phyloP scores from a whole-genome alignment of 1,140 invertebrate species.

The Papilio polyxenes region DNA sequence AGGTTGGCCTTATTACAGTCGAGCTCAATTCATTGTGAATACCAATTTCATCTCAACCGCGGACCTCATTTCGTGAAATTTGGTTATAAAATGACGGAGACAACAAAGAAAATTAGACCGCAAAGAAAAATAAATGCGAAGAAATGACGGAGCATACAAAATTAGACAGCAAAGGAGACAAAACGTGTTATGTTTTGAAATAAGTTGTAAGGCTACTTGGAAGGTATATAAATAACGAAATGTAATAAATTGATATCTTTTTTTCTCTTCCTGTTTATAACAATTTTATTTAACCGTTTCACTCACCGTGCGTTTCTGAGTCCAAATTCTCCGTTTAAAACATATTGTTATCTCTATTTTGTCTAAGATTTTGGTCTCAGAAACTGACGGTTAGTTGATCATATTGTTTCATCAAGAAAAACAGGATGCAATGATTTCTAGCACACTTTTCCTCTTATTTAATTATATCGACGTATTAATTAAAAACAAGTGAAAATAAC shows the following conservation, averaged over 20 bases:
- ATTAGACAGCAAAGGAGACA: constrained; percentile 63
- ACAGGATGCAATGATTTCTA: too few relatives aligned
- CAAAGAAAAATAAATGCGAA: constrained; percentile 77
- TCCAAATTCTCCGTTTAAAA: too few relatives aligned
- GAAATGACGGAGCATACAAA: constrained; percentile 75
- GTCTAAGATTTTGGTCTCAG: too few relatives aligned
- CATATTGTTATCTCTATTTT: too few relatives aligned
- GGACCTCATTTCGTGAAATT: constrained; percentile 75
- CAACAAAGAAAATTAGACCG: constrained; percentile 78
- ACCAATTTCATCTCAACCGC: constrained; percentile 75
- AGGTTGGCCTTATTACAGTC: constrained; percentile 45
- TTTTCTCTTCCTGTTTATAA: neutral
- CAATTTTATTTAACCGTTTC: too few relatives aligned
- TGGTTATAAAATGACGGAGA: constrained; percentile 77
- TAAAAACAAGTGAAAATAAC: neutral
- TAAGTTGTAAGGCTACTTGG: constrained; percentile 15
- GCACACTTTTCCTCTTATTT: neutral
- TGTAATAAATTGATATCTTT: neutral
- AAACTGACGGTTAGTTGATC: too few relatives aligned
- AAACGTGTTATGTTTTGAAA: constrained; percentile 35
- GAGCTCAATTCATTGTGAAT: constrained; percentile 72
- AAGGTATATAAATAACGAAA: neutral
- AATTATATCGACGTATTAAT: neutral
- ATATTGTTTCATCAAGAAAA: too few relatives aligned
- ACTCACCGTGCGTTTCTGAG: too few relatives aligned